phyloP scores from a whole-genome alignment of 2,797 vertebrate genomes.

The Taenioides sp. region DNA sequence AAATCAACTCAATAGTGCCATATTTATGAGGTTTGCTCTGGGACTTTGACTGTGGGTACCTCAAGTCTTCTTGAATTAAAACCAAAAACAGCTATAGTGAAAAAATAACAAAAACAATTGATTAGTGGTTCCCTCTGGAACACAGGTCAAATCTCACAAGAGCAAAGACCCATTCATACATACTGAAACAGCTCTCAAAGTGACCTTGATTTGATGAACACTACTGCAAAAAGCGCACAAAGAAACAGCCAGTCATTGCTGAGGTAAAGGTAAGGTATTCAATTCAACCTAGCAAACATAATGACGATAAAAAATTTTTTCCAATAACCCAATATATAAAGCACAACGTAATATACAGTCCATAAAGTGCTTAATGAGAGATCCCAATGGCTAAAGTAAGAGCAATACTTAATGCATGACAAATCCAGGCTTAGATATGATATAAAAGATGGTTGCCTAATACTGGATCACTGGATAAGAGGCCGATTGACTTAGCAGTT shows the following conservation, averaged over 20 bases:
- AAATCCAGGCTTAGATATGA: background rate
- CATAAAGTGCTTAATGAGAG: conserved; percentile 15
- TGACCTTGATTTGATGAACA: conserved; percentile 14
- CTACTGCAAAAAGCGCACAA: conserved; percentile 4
- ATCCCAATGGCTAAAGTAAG: background rate
- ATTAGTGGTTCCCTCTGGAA: background rate
- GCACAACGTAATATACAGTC: conserved; percentile 28
- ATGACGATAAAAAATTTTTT: conserved; percentile 17
- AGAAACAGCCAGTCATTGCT: conserved; percentile 16
- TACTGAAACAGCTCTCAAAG: background rate
- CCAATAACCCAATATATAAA: background rate
- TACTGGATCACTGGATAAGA: background rate
- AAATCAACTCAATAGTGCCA: background rate
- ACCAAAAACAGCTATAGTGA: background rate
- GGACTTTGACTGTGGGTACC: background rate
- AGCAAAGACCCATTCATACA: conserved; percentile 6
- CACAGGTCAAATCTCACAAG: background rate
- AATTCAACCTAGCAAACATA: conserved; percentile 33
- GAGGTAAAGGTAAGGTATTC: conserved; percentile 2
- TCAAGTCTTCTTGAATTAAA: background rate
- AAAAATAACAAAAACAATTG: background rate
- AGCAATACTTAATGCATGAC: background rate
- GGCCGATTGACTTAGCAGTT: background rate
- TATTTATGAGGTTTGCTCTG: background rate
- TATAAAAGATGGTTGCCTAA: background rate